Percentiles rank a stretch among this genome's conserved stretches.
phyloP scores from a whole-genome alignment of 2,888 invertebrate species.

The Ophion slaviceki region DNA sequence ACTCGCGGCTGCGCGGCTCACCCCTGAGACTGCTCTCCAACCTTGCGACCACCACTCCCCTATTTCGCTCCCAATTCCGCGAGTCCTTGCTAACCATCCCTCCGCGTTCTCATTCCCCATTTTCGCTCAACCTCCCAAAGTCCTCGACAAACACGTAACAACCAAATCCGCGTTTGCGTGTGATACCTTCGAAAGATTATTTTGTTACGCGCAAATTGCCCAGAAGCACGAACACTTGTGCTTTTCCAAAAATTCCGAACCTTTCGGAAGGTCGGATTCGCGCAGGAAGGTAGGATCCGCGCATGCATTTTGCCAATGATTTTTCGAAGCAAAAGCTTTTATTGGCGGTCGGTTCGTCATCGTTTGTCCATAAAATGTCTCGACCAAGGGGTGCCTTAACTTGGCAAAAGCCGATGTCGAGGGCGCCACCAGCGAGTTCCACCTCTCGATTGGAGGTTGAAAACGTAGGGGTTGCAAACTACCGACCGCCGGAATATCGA shows the following conservation, averaged over 20 bases:
- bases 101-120: not conserved
- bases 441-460: conserved; percentile 26
- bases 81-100: conserved; percentile 17
- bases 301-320: not conserved
- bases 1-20: conserved; percentile 72
- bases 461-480: conserved; percentile 49
- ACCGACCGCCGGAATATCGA: conserved; percentile 53
- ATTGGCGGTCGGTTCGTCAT: conserved; percentile 36
- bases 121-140: not conserved
- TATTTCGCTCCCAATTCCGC: conserved; percentile 6
- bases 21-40: conserved; percentile 12
- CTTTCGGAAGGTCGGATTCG: not conserved
- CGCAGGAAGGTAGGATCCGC: not conserved
- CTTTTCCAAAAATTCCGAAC: not conserved
- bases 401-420: conserved; percentile 21
- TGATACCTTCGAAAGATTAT: not conserved
- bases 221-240: not conserved
- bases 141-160: not conserved
- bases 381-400: not conserved
- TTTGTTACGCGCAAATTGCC: not conserved
- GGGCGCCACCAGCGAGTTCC: conserved; percentile 60
- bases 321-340: conserved; percentile 5
- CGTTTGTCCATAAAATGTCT: not conserved
- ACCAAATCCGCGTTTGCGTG: not conserved
- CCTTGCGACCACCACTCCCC: conserved; percentile 29